Percentiles rank a stretch among this genome's conserved stretches.
Evolutionary conservation across 2,797 vertebrate species (phyloP).

Genomic region (Apogon hyalosoma): DNA sequence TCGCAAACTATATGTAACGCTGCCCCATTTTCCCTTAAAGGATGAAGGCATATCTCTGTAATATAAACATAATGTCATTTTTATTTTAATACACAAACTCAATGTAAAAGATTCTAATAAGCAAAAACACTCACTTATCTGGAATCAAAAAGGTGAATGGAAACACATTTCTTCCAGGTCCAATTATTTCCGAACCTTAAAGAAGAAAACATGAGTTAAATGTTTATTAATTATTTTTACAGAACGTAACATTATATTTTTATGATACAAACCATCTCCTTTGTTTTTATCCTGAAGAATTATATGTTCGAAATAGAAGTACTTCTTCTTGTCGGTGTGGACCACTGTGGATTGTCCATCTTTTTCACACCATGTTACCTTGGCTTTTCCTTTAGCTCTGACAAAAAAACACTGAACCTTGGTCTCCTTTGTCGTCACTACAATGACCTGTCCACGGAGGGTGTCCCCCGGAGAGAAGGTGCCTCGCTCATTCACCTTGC

Average conservation of each 20-base stretch:
- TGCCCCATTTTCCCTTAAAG: constrained; percentile 77
- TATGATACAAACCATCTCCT: constrained; percentile 74
- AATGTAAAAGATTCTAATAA: not conserved
- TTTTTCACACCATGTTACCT: constrained; percentile 69
- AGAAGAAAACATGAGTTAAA: constrained; percentile 5
- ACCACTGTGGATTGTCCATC: constrained; percentile 27
- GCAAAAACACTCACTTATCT: constrained; percentile 54
- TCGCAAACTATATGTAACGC: constrained; percentile 70
- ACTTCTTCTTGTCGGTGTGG: constrained; percentile 70
- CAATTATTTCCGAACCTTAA: constrained; percentile 78
- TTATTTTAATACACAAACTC: not conserved
- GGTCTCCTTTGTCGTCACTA: constrained; percentile 69
- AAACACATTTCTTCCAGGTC: constrained; percentile 70
- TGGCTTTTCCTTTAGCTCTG: constrained; percentile 75
- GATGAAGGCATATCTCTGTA: constrained; percentile 80
- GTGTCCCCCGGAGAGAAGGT: constrained; percentile 73
- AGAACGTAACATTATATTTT: not conserved
- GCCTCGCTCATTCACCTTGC: constrained; percentile 64
- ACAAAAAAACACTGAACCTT: constrained; percentile 75
- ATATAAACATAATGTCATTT: not conserved
- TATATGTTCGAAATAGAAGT: constrained; percentile 77
- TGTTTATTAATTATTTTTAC: not conserved
- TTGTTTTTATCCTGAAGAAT: constrained; percentile 81
- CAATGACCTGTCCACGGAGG: constrained; percentile 72
- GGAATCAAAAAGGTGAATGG: constrained; percentile 80